phyloP scores from a whole-genome alignment of 2,888 invertebrate species.

The Troides helena region DNA sequence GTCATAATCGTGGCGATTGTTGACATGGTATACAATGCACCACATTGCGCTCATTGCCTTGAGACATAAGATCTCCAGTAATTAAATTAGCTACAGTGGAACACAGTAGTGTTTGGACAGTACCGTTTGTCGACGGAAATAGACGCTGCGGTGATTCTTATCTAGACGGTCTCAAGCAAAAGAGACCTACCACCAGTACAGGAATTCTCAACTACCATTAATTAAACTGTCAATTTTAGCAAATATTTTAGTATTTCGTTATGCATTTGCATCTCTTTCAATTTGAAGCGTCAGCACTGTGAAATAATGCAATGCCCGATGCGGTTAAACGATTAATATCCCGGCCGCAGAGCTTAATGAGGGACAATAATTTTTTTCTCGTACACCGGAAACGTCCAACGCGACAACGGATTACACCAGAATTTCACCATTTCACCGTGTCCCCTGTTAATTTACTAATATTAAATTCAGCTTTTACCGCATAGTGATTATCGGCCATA shows the following conservation, averaged over 20 bases:
- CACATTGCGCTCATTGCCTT: too few relatives aligned
- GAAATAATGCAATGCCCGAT: slow-evolving; percentile 38
- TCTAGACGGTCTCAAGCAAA: too few relatives aligned
- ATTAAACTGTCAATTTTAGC: not conserved
- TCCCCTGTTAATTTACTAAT: slow-evolving; percentile 32
- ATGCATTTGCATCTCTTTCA: slow-evolving; percentile 31
- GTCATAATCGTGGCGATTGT: too few relatives aligned
- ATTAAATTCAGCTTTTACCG: slow-evolving; percentile 31
- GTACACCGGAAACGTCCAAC: slow-evolving; percentile 11
- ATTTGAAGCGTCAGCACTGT: slow-evolving; percentile 32
- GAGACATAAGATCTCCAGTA: too few relatives aligned
- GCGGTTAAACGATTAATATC: slow-evolving; percentile 42
- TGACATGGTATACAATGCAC: too few relatives aligned
- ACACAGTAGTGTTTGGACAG: too few relatives aligned
- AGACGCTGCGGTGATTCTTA: too few relatives aligned
- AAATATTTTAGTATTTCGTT: slow-evolving; percentile 1
- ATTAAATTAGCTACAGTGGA: too few relatives aligned
- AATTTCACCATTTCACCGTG: slow-evolving; percentile 25
- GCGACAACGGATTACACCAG: slow-evolving; percentile 29
- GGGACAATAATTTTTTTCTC: slow-evolving; percentile 35
- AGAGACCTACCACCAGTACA: too few relatives aligned
- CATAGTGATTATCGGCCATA: slow-evolving; percentile 30
- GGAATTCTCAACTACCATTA: not conserved
- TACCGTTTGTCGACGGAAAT: too few relatives aligned
- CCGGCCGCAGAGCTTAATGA: slow-evolving; percentile 39